Base-by-base conservation (phyloP, 1,140 invertebrate genomes). In the Helicoverpa armigera region DNA sequence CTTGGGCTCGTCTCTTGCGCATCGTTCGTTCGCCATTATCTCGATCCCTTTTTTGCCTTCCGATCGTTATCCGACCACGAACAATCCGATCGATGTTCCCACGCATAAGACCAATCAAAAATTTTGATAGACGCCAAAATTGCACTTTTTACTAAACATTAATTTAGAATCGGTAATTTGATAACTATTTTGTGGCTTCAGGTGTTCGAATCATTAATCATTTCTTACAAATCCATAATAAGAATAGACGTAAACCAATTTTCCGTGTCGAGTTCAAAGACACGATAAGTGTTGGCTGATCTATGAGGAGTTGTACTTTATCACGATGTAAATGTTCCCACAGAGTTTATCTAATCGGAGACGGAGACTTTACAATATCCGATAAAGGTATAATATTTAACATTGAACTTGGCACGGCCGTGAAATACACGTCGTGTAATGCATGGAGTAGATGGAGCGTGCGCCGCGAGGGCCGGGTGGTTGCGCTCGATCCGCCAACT, bases 31-130 rank as follows among this genome's bases (percentile, higher is more conserved):
- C 85, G 88, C 88, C 84, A 93, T 92, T 93, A 93, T 90, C 87
- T 88, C 86, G 88, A 88, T 88, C 89, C 91, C 90, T 92, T 94
- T 94, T 94, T 94, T 94, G 89, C 90, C 90, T 90, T 88, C 81
- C 89, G 87, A 91, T 94, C 84, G 89, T 90, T 91, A 92, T 92
- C 89, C 91, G 87, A 91, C 90, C 89, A 90, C 92, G 88, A 92
- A 92, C 89, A 88, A 89, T 87, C 70, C 85, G 88, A 92, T 90
- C 84, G 78, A 83, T 87, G 88, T 93, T 94, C 92, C 88, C 93
- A 94, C 91, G 91, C 83, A 89, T 77, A 84, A 73, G 67, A 72
- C 87, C 85, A 89, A 91, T 90, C 90, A 88, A 89, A 77, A 78
- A 82, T 85, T 90, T 91, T 85, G 88, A 92, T 91, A 91, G 88